Conservation (phyloP, 2,888 invertebrate genomes). For the Tachystola acroxantha region DNA sequence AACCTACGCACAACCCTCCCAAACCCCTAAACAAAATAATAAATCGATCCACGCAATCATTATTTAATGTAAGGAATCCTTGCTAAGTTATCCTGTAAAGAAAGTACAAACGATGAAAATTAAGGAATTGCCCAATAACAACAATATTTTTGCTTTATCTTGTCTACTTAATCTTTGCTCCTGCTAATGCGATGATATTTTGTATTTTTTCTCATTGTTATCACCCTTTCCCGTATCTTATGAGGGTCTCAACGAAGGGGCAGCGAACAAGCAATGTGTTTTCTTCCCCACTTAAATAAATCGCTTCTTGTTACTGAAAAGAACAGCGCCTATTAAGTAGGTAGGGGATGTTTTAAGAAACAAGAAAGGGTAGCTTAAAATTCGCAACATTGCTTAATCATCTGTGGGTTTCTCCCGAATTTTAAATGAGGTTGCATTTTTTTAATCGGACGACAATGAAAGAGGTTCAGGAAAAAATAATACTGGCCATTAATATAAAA, state of each 20-base stretch:
- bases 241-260: conserved; percentile 24
- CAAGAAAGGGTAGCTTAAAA: conserved; percentile 39
- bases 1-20: too few relatives aligned
- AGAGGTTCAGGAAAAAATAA: too few relatives aligned
- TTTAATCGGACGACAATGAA: too few relatives aligned
- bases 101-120: too few relatives aligned
- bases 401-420: too few relatives aligned
- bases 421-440: too few relatives aligned
- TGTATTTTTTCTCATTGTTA: conserved; percentile 31
- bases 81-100: too few relatives aligned
- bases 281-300: conserved; percentile 51
- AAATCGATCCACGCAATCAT: too few relatives aligned
- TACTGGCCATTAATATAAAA: too few relatives aligned
- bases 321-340: conserved; percentile 27
- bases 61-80: too few relatives aligned
- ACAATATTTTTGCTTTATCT: conserved; percentile 23
- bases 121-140: background rate
- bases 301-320: conserved; percentile 59
- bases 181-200: conserved; percentile 55
- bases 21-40: too few relatives aligned
- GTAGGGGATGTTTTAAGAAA: conserved; percentile 39
- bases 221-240: conserved; percentile 36
- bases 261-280: conserved; percentile 51
- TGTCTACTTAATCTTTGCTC: conserved; percentile 44
- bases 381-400: conserved; percentile 56